phyloP scores from a whole-genome alignment of 2,113 vertebrate genomes.

The Lophius piscatorius region DNA sequence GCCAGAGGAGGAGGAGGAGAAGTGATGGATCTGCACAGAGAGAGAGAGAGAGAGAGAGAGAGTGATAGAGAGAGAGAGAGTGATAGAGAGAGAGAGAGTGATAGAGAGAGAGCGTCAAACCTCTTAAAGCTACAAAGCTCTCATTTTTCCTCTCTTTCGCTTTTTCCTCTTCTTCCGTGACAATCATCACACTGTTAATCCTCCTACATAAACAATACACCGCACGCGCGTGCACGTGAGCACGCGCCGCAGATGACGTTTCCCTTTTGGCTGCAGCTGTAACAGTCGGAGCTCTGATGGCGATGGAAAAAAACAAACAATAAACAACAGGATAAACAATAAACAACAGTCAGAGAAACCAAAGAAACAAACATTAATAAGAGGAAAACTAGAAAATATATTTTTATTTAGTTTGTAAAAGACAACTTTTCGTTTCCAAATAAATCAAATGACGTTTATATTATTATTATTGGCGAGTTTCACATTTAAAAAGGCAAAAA shows the following conservation, averaged over 20 bases:
- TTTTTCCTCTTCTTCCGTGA: constrained; percentile 46
- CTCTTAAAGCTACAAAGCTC: constrained; percentile 94
- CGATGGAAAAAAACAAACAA: constrained; percentile 19
- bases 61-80: constrained; percentile 67
- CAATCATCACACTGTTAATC: constrained; percentile 65
- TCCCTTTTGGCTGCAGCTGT: constrained; percentile 18
- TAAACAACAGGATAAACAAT: constrained; percentile 27
- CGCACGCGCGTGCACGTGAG: constrained; percentile 14
- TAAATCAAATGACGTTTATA: too few species aligned
- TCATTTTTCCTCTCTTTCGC: constrained; percentile 44
- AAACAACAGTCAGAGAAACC: too few species aligned
- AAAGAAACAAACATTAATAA: too few species aligned
- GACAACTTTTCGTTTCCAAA: too few species aligned
- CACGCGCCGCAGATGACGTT: constrained; percentile 40
- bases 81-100: constrained; percentile 58
- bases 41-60: constrained; percentile 49
- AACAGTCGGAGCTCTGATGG: constrained; percentile 19
- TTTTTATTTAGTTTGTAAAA: too few species aligned
- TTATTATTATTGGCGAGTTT: too few species aligned
- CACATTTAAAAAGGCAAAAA: too few species aligned
- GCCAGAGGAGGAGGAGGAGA: constrained; percentile 61
- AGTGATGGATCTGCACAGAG: constrained; percentile 91
- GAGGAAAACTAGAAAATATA: neutral
- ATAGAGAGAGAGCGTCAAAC: constrained; percentile 77
- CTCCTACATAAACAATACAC: constrained; percentile 17